phyloP scores from a whole-genome alignment of 2,888 invertebrate species.

The Leucania comma region DNA sequence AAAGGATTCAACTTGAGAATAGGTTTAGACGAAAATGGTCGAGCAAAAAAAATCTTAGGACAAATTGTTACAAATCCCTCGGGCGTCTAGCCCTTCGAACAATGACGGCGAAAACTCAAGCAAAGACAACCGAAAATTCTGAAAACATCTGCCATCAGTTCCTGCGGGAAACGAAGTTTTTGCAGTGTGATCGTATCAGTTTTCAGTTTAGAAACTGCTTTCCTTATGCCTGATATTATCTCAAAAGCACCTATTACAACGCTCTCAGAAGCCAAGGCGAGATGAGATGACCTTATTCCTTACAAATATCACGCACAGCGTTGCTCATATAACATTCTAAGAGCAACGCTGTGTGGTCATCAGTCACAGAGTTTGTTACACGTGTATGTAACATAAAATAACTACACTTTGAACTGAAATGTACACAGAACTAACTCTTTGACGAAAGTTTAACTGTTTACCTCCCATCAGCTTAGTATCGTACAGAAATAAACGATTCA shows the following conservation, averaged over 20 bases:
- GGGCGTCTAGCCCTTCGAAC: neutral
- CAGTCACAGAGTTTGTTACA: neutral
- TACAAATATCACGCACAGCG: slow-evolving; percentile 23
- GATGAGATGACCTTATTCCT: slow-evolving; percentile 7
- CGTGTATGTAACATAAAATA: neutral
- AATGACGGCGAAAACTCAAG: slow-evolving; percentile 5
- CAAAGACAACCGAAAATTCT: slow-evolving; percentile 3
- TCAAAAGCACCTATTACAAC: neutral
- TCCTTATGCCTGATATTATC: slow-evolving; percentile 19
- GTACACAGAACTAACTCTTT: slow-evolving; percentile 7
- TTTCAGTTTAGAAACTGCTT: slow-evolving; percentile 10
- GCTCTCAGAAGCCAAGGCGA: slow-evolving; percentile 5
- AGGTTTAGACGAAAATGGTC: neutral
- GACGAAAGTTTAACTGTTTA: slow-evolving; percentile 16
- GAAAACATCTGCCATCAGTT: neutral
- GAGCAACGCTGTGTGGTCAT: too few relatives aligned
- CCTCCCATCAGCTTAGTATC: slow-evolving; percentile 28
- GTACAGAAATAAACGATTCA: slow-evolving; percentile 47
- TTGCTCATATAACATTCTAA: neutral
- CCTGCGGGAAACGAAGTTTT: slow-evolving; percentile 14
- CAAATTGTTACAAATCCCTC: neutral
- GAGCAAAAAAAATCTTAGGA: neutral
- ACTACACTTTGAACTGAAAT: slow-evolving; percentile 2
- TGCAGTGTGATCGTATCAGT: slow-evolving; percentile 24
- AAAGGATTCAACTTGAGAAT: neutral